Evolutionary conservation across 1,140 invertebrate genomes (phyloP), one percentile per base, ranked within the genome.

Genomic region (Mamestra configurata): DNA sequence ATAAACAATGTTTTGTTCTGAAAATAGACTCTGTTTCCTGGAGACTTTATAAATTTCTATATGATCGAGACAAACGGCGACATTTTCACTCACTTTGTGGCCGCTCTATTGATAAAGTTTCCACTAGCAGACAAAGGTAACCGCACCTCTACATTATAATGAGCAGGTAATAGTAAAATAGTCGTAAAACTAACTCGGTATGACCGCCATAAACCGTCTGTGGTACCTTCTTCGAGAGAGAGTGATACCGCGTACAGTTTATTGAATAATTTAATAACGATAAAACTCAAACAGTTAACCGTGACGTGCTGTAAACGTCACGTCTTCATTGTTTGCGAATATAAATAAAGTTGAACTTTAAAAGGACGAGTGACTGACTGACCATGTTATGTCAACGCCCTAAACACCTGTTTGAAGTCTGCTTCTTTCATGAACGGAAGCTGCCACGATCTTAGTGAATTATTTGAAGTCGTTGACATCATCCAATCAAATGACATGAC

Each of bases 381-480:
- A 68, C 53, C 20, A 27, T 64, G 35, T 7, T 31, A 18, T 18
- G 64, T 68, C 64, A 68, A 68, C 22, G 64, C 40, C 37, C 64
- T 46, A 49, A 68, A 68, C 37, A 68, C 64, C 64, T 68, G 37
- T 68, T 68, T 68, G 11, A 49, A 49, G 18, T 18, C 37, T 66
- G 10, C 43, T 20, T 43, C 18, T 66, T 66, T 66, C n/a, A 13
- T 43, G 18, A 66, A 43, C 55, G n/a, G 24, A 35, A 35, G 8
- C 35, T 7, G n/a, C 57, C 59, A 18, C 31, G 15, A 40, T 2
- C 24, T 18, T 18, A 37, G n/a, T 64, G 59, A 37, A 18, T 20
- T 40, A 40, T 55, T 8, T 6, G 59, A 35, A 64, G 31, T 37
- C n/a, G 31, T 18, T 68, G 20, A 24, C 64, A 27, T 24, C 40